Base-by-base conservation (phyloP, 2,113 vertebrate species). In the Corapipo altera region DNA sequence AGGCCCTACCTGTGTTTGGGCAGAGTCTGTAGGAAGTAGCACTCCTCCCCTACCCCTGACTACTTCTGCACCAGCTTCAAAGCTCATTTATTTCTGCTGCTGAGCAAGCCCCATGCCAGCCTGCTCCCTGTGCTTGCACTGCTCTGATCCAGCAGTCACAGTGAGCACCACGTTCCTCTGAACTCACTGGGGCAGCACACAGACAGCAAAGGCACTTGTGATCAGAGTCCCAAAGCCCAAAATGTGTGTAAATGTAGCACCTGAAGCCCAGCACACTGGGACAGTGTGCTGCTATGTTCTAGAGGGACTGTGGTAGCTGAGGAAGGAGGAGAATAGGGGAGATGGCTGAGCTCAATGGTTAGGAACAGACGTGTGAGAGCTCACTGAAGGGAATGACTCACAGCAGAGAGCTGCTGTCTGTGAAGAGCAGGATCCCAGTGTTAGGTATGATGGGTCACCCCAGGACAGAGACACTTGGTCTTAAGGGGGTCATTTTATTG, bases 401-500 rank as follows among this genome's bases (percentile, higher is more conserved):
- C 19, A 35, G 33, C 3, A 72, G 15, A 24, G 35, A 39, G 48
- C 1, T 14, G 52, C 33, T 70, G 58, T 20, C 52, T 10, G 6
- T 5, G 12, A 51, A 59, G 52, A 66, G 65, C 57, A 69, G 67
- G 43, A 83, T 69, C 66, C 22, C 28, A 30, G 11, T 22, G 5
- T 23, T 32, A 6, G 14, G 61, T 46, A 27, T 48, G 8, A 81
- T 28, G 55, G 81, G 64, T 8, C 65, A 44, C 24, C 10, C 13
- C 4, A 58, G 13, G 46, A 85, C 52, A 48, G 23, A 14, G 32
- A 84, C 33, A 27, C 11, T 43, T 88, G 44, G 58, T 79, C 82
- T 97, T 97, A 97, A 97, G 96, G 97, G 98, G 97, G 97, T 94
- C 39, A 37, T 96, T 98, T 98, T 98, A 98, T 98, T 98, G 92